Evolutionary conservation across 2,888 invertebrate species (phyloP).

Genomic region (Melipona beecheii): DNA sequence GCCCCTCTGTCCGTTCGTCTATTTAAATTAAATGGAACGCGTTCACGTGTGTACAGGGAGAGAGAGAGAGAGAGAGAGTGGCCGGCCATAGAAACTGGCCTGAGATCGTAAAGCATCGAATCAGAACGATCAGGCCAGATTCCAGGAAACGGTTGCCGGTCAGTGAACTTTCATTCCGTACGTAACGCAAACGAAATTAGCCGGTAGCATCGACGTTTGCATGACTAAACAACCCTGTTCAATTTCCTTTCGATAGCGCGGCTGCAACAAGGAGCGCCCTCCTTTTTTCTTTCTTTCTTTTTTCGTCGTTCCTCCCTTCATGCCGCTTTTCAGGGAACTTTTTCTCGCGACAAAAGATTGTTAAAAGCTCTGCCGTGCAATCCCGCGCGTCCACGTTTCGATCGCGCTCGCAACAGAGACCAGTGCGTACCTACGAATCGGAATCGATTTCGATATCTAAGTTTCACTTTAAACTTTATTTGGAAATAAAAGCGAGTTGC

Average conservation of each 20-base stretch:
- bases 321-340: constrained; percentile 32
- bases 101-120: constrained; percentile 51
- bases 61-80: too few relatives aligned
- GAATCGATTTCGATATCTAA: too few relatives aligned
- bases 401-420: not conserved
- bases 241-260: constrained; percentile 46
- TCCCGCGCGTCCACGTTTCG: constrained; percentile 35
- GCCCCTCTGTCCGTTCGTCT: constrained; percentile 9
- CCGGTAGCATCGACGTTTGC: constrained; percentile 63
- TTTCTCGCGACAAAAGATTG: constrained; percentile 48
- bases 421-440: too few relatives aligned
- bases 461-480: too few relatives aligned
- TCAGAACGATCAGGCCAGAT: constrained; percentile 55
- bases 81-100: constrained; percentile 29
- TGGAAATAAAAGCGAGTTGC: too few relatives aligned
- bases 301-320: too few relatives aligned
- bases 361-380: constrained; percentile 31
- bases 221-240: constrained; percentile 61
- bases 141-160: constrained; percentile 55
- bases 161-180: constrained; percentile 62
- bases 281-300: not conserved
- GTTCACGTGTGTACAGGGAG: not conserved
- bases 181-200: constrained; percentile 63
- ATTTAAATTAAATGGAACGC: constrained; percentile 31
- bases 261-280: constrained; percentile 45